A percentile compares a stretch with the other conserved stretches of the same genome.
Evolutionary conservation across 2,888 invertebrate genomes (phyloP).

Genomic region (Platycnemis pennipes): DNA sequence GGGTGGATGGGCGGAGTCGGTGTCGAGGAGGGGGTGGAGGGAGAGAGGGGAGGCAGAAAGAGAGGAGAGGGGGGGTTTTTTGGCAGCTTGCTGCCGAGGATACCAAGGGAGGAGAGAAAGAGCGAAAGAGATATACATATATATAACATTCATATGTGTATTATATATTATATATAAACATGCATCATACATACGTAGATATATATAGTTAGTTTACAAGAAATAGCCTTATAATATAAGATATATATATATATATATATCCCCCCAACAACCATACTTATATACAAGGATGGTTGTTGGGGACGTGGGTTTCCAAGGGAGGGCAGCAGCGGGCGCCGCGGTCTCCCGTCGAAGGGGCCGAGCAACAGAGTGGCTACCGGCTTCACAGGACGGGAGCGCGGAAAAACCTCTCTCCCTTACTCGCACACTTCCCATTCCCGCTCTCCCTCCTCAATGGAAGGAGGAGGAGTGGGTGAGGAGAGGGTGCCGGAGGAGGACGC

Average conservation of each 20-base stretch:
- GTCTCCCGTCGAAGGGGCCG: not conserved
- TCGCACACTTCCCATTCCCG: not conserved
- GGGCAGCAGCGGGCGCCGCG: not conserved
- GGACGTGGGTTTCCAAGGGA: not conserved
- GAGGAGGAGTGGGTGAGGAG: not conserved
- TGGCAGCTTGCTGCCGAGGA: constrained; percentile 65
- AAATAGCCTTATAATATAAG: too few relatives aligned
- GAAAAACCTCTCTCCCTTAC: constrained; percentile 25
- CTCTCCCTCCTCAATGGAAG: constrained; percentile 38
- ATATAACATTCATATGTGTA: too few relatives aligned
- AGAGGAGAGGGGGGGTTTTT: constrained; percentile 31
- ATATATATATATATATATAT: too few relatives aligned
- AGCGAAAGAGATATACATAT: not conserved
- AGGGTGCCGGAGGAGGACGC: not conserved
- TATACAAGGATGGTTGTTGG: too few relatives aligned
- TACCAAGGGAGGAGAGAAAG: not conserved
- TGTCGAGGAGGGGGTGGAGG: not conserved
- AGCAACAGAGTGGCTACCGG: constrained; percentile 64
- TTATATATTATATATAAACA: too few relatives aligned
- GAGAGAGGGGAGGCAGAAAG: not conserved
- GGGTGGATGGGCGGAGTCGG: not conserved
- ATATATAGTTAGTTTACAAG: too few relatives aligned
- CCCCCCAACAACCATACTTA: too few relatives aligned
- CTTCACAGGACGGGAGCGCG: constrained; percentile 55
- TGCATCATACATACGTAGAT: too few relatives aligned